Base-by-base conservation (phyloP, 1,140 invertebrate genomes). In the Atta cephalotes region DNA sequence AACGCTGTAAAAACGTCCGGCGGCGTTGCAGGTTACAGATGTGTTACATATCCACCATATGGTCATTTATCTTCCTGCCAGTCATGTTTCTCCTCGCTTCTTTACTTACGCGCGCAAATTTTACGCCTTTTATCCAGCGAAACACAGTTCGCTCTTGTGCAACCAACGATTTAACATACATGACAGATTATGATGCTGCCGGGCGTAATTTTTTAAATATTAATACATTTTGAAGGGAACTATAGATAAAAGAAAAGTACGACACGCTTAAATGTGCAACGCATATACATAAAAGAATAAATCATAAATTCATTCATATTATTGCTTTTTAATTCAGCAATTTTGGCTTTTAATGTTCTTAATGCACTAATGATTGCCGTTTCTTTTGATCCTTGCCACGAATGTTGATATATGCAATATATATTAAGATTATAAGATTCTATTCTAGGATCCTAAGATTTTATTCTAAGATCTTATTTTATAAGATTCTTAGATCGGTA, bases 41-140 rank as follows among this genome's bases (percentile, higher is more conserved):
- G 58, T 65, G 79, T 78, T 84, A 86, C 72, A 77, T 77, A 70
- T 35, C 31, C 25, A 28, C 39, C 87, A 74, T 49, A 16, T 51
- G 70, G 77, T 72, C 84, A 88, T 90, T 88, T 84, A 81, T 89
- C 87, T 89, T 89, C 87, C 49, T 88, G 77, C 16, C 7, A 45
- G 70, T 28, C 39, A 65, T 77, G 49, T 88, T 77, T 88, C 68
- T 86, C 87, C 86, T 79, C 82, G 76, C 63, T 87, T 84, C 60
- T 74, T 79, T 70, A 63, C 39, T 76, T 79, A 86, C 80, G 28
- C 53, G 58, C 56, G 18, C 45, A 53, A 88, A 77, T 88, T 79
- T 85, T 28, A 31, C 28, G 60, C 56, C 60, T 66, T 71, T 79
- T 31, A 51, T 79, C 65, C 66, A 53, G 21, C 35, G 82, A 39